These are phyloP conservation scores for Dusona sp. DNA, from an alignment of 2,888 invertebrate genomes.

Conservation along the genomic window DNA sequence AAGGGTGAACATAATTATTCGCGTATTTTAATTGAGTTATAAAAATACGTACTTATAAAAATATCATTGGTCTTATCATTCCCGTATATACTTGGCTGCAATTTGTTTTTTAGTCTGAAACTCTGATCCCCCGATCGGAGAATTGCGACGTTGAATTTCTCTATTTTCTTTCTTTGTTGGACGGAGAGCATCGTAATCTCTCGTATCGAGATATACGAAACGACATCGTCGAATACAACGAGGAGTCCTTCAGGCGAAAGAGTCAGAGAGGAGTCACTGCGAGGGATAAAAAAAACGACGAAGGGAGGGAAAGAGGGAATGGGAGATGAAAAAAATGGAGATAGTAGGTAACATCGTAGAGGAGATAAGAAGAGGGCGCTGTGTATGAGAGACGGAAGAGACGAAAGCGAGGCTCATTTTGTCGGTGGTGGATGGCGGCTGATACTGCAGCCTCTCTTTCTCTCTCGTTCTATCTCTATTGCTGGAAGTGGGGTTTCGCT, in stretches of 20 bases:
- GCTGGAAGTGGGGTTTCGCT: constrained; percentile 50
- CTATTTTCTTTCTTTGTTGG: neutral
- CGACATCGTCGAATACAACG: constrained; percentile 17
- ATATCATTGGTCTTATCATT: neutral
- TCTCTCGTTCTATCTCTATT: constrained; percentile 33
- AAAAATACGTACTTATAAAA: neutral
- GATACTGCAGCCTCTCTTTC: constrained; percentile 62
- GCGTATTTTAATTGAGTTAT: neutral
- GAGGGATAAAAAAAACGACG: constrained; percentile 28
- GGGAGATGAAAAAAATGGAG: constrained; percentile 50
- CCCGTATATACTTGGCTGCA: neutral
- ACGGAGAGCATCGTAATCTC: constrained; percentile 44
- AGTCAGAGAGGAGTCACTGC: constrained; percentile 23
- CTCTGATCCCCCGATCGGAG: neutral
- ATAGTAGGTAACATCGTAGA: constrained; percentile 61
- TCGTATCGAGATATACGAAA: constrained; percentile 4
- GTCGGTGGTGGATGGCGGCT: constrained; percentile 80
- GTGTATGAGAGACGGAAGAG: constrained; percentile 65
- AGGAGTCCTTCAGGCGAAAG: constrained; percentile 16
- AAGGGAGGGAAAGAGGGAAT: neutral
- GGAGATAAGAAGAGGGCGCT: constrained; percentile 63
- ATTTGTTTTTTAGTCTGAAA: neutral
- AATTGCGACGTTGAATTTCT: constrained; percentile 7
- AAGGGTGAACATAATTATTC: neutral
- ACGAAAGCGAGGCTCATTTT: constrained; percentile 84